Evolutionary conservation across 2,797 vertebrate species (phyloP), one percentile per base, ranked within the genome.

Genomic region (Cetoscarus ocellatus): DNA sequence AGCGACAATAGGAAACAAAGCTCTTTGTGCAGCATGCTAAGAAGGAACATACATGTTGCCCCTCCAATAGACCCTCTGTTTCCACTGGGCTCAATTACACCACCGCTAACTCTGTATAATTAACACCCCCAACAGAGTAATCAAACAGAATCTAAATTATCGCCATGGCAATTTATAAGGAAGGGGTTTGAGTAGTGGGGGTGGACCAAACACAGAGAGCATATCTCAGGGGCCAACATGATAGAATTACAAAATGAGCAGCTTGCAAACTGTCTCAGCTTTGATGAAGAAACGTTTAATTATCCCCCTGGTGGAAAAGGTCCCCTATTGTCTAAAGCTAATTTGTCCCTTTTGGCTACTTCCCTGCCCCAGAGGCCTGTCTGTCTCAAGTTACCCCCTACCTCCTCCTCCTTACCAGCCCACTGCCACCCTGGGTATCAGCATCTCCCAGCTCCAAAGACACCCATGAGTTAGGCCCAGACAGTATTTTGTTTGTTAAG

Each of bases 251-350:
- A 95, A 93, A 95, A 95, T 90, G 94, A 97, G 95, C 96, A 96
- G 96, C 96, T 96, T 97, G 96, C 94, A 95, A 95, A 96, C 95
- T 96, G 96, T 94, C 95, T 90, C 92, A 45, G 84, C 96, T 96
- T 97, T 97, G 96, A 97, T 96, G 95, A 95, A 95, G 96, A 92
- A 95, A 94, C 94, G 91, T 96, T 96, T 97, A 96, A 97, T 97
- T 97, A 96, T 94, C 93, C 88, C 92, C 93, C 88, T 83, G 90
- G 93, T 94, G 95, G 95, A 96, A 92, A 95, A 96, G 95, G 95
- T 96, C 94, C 93, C 88, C 92, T 91, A 90, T 96, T 96, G 95
- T 95, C 93, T 94, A 86, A 93, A 94, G 93, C 93, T 96, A 96
- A 96, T 96, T 96, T 96, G 94, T 96, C 94, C 93, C 93, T 96